Percentiles rank a stretch among this genome's conserved stretches.
These are phyloP conservation scores for Micropoecilia bifurca DNA, from an alignment of 2,797 vertebrate species.

Conservation along the genomic window DNA sequence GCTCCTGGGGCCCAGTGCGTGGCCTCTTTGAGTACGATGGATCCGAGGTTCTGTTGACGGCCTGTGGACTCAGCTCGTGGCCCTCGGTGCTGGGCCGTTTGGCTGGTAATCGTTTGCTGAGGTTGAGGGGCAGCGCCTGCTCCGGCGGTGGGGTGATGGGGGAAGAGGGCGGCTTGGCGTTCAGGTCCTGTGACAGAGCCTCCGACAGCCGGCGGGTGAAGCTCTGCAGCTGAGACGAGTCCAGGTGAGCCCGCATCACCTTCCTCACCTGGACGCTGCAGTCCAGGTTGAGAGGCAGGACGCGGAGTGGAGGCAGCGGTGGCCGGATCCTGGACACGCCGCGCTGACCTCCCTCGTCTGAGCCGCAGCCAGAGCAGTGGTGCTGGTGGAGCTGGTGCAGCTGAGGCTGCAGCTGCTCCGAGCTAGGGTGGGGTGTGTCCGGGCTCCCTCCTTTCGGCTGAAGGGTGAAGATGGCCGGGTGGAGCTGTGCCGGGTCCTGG, in stretches of 20 bases:
- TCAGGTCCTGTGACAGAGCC: slow-evolving; percentile 82
- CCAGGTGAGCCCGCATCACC: slow-evolving; percentile 80
- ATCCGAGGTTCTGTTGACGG: slow-evolving; percentile 25
- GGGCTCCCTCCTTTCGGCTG: slow-evolving; percentile 65
- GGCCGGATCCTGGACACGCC: slow-evolving; percentile 52
- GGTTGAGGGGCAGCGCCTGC: slow-evolving; percentile 82
- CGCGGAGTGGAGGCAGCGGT: slow-evolving; percentile 79
- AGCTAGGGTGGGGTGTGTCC: slow-evolving; percentile 44
- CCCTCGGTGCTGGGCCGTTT: slow-evolving; percentile 62
- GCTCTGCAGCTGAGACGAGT: slow-evolving; percentile 77
- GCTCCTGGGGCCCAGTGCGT: slow-evolving; percentile 43
- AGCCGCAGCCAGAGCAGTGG: slow-evolving; percentile 67
- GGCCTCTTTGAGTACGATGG: slow-evolving; percentile 56
- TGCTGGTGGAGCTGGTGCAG: slow-evolving; percentile 52
- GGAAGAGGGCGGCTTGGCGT: slow-evolving; percentile 59
- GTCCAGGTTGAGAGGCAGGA: slow-evolving; percentile 84
- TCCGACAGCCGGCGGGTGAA: slow-evolving; percentile 84
- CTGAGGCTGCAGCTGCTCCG: slow-evolving; percentile 40
- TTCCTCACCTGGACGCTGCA: slow-evolving; percentile 83
- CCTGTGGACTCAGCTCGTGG: neutral
- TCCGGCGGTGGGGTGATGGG: slow-evolving; percentile 71
- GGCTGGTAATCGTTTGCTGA: slow-evolving; percentile 76
- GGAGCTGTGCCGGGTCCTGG: slow-evolving; percentile 62
- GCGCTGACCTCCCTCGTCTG: slow-evolving; percentile 48
- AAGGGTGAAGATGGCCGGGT: slow-evolving; percentile 52